Evolutionary conservation across 2,888 invertebrate species (phyloP), one percentile per base, ranked within the genome.

Genomic region (Phrixothrix hirtus): DNA sequence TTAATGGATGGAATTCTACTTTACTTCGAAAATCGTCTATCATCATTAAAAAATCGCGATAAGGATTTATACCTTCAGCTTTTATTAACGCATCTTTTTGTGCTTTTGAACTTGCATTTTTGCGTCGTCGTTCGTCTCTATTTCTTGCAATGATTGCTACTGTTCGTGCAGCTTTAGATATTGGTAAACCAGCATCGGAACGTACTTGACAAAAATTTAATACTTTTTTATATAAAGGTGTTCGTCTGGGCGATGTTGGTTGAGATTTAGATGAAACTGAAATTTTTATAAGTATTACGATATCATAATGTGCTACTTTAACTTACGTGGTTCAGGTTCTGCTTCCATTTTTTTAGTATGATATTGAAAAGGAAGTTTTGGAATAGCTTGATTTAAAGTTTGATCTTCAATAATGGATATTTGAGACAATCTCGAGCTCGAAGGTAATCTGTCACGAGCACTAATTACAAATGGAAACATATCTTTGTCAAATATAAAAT

Each of bases 31-130:
- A 95, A 63, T 95, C 93, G 58, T 87, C 84, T 69, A 97, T 95
- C 96, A 97, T 97, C 35, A 88, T 87, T 36, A 91, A 81, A 73
- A 96, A 95, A 76, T 96, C 95, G 95, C 95, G 97, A 78, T 96
- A 93, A 0, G 95, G 95, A 78, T 95, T 95, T 42, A 93, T 93
- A 0, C 92, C 90, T 76, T 96, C 95, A 72, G 90, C 80, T 74
- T 91, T 90, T 87, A 92, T 90, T 26, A 93, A 77, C 1, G 92
- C 90, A 71, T 91, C 90, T 75, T 92, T 92, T 68, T 92, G 89
- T 69, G 92, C 91, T 69, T 92, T 91, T 34, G 91, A 82, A 72
- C 92, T 92, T 0, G 92, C 92, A 75, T 93, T 93, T 34, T 90
- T 79, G 62, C 90, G 89, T 32, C 97, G 82, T 43, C 98, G 79